These are phyloP conservation scores for Asarcornis scutulata DNA, from an alignment of 2,113 vertebrate species.

Conservation along the genomic window DNA sequence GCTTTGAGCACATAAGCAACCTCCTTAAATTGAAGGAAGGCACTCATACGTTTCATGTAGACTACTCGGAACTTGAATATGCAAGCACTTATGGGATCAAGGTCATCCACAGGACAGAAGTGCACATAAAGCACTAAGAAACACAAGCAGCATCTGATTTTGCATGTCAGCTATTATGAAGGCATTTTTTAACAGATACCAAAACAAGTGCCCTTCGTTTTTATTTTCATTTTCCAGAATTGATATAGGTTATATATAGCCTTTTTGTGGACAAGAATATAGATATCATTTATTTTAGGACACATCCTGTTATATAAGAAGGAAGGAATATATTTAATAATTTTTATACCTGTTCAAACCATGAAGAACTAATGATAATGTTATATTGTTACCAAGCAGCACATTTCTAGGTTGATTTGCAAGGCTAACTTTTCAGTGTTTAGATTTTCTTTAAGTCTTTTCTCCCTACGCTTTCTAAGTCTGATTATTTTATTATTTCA, in stretches of 20 bases:
- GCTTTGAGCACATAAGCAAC: not conserved
- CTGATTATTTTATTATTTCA: not conserved
- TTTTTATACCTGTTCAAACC: not conserved
- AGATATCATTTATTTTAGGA: not conserved
- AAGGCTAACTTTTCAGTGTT: not conserved
- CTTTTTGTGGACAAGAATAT: not conserved
- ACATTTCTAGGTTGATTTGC: not conserved
- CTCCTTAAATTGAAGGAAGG: not conserved
- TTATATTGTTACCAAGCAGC: not conserved
- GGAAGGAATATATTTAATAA: not conserved
- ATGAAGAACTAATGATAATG: not conserved
- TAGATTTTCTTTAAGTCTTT: not conserved
- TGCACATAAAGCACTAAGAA: not conserved
- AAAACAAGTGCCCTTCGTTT: not conserved
- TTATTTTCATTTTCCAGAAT: not conserved
- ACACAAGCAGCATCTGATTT: not conserved
- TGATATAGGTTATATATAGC: not conserved
- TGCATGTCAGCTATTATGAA: not conserved
- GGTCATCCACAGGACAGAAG: too few relatives aligned
- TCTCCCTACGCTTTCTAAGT: not conserved
- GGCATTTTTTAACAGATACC: not conserved
- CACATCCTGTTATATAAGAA: not conserved
- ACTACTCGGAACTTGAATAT: not conserved
- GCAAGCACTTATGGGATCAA: not conserved
- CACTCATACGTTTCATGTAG: rapidly evolving